Percentiles rank a stretch among this genome's conserved stretches.
Conservation (phyloP, 2,888 invertebrate species). For the Alcis repandata region DNA sequence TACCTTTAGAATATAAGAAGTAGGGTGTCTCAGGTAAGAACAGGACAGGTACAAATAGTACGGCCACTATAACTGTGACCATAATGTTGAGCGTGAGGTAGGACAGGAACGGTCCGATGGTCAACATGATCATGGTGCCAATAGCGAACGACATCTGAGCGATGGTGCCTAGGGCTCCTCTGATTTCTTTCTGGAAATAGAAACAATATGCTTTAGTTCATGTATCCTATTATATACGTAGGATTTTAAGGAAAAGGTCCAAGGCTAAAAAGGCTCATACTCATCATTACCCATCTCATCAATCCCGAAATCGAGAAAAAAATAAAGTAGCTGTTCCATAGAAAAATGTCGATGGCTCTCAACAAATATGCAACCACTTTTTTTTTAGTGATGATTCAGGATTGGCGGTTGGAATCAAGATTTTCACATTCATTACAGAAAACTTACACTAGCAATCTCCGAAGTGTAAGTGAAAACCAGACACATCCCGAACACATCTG, state of each 20-base stretch:
- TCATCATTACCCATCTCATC: no score
- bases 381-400: no score
- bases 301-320: no score
- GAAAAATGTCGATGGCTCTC: no score
- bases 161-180: conserved; percentile 65
- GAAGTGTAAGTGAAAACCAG: conserved; percentile 65
- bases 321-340: no score
- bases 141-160: conserved; percentile 61
- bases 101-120: conserved; percentile 62
- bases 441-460: conserved; percentile 65
- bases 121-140: conserved; percentile 60
- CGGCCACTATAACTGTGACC: conserved; percentile 38
- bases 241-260: no score
- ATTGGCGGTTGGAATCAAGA: no score
- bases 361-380: no score
- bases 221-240: no score
- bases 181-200: conserved; percentile 63
- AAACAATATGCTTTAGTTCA: no score
- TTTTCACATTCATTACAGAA: not conserved
- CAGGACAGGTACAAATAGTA: conserved; percentile 53
- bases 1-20: conserved; percentile 67
- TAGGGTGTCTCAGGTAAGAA: conserved; percentile 69
- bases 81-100: conserved; percentile 55
- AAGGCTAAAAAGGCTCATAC: no score
- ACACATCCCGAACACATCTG: conserved; percentile 52